These are phyloP conservation scores for Bathynomus jamesi DNA, from an alignment of 1,140 invertebrate species.

Conservation along the genomic window DNA sequence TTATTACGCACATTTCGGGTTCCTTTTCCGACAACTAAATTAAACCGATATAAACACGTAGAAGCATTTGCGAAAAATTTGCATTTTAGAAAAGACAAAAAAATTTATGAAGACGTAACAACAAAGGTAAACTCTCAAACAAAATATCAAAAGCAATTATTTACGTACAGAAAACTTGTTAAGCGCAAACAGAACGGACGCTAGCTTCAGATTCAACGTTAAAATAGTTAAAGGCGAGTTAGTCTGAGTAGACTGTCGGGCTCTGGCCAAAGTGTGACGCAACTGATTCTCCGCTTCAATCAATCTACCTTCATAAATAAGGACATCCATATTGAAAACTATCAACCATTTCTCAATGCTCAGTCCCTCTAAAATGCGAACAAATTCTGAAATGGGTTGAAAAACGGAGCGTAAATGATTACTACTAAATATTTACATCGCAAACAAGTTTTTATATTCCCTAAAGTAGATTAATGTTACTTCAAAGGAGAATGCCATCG, in stretches of 20 bases:
- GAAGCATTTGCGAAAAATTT: too few species aligned
- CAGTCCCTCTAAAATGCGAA: slow-evolving; percentile 26
- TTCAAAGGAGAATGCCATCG: too few species aligned
- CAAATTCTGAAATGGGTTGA: slow-evolving; percentile 36
- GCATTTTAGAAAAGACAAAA: too few species aligned
- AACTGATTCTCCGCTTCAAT: slow-evolving; percentile 24
- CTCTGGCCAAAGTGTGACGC: slow-evolving; percentile 15
- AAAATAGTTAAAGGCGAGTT: slow-evolving; percentile 18
- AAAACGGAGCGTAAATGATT: neutral
- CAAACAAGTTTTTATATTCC: neutral
- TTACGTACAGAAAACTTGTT: slow-evolving; percentile 31
- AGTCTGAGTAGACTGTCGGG: neutral
- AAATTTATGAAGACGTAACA: too few species aligned
- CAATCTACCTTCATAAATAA: slow-evolving; percentile 28
- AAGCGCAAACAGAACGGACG: slow-evolving; percentile 25
- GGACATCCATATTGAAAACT: slow-evolving; percentile 29
- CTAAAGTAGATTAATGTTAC: neutral
- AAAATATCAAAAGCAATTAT: slow-evolving; percentile 6
- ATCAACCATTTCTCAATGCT: slow-evolving; percentile 26
- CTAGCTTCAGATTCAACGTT: slow-evolving; percentile 24
- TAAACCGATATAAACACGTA: too few species aligned
- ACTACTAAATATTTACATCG: neutral
- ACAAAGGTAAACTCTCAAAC: too few species aligned
- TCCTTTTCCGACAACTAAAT: too few species aligned
- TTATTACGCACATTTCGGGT: too few species aligned